Percentiles rank a stretch among this genome's conserved stretches.
Conservation (phyloP, 2,113 vertebrate species). For the Thamnaconus septentrionalis region DNA sequence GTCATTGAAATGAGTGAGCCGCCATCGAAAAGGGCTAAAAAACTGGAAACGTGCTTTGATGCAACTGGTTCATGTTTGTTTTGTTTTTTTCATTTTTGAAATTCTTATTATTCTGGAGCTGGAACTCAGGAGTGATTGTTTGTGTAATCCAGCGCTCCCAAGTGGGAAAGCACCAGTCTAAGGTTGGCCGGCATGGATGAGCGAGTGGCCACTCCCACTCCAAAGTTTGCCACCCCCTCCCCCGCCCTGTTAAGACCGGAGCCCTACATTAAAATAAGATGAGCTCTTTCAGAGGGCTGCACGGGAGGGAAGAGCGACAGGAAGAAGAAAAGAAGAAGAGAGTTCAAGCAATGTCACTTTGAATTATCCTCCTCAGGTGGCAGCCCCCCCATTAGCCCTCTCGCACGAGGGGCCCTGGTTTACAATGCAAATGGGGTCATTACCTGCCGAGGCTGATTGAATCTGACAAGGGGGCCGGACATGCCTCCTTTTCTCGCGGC, state of each 20-base stretch:
- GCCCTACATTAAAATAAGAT: conserved; percentile 91
- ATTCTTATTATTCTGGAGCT: too few species aligned
- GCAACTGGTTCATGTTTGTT: too few species aligned
- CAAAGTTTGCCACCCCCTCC: conserved; percentile 73
- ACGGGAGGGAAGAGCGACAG: conserved; percentile 35
- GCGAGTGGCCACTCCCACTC: conserved; percentile 74
- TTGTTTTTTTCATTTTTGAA: too few species aligned
- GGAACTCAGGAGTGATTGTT: too few species aligned
- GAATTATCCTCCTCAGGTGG: conserved; percentile 90
- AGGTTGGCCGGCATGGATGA: too few species aligned
- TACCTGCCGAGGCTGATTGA: conserved; percentile 94
- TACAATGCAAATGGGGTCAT: conserved; percentile 93
- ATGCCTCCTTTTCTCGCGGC: conserved; percentile 60
- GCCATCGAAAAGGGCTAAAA: too few species aligned
- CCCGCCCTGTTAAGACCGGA: conserved; percentile 82
- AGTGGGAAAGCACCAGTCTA: too few species aligned
- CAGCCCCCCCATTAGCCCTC: conserved; percentile 90
- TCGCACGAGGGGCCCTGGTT: conserved; percentile 84
- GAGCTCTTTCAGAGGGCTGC: conserved; percentile 87
- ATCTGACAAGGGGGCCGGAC: conserved; percentile 82
- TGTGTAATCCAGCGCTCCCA: too few species aligned
- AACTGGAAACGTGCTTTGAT: too few species aligned
- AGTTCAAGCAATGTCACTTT: conserved; percentile 93
- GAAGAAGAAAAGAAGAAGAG: conserved; percentile 16
- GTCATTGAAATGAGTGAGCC: too few species aligned